Evolutionary conservation across 92 coral and sea anemone species (phyloP).

Genomic region (Muricea muricata): DNA sequence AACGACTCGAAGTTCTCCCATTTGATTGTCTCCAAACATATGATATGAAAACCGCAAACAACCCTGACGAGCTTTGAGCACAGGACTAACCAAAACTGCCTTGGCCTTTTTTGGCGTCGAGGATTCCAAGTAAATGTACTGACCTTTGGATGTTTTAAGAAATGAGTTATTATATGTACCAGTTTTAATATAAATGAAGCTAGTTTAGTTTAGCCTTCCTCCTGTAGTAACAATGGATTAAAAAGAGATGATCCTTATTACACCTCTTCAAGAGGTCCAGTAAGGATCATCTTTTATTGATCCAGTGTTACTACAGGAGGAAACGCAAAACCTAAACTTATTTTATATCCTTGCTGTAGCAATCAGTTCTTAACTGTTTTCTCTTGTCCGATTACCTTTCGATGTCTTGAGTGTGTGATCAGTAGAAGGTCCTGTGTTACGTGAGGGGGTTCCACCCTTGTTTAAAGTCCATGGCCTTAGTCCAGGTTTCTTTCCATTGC

Average conservation of each 20-base stretch:
- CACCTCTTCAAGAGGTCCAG: no score
- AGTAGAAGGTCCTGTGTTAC: conserved; percentile 24
- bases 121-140: conserved; percentile 34
- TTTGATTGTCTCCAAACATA: background rate
- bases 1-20: background rate
- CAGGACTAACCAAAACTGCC: conserved; percentile 6
- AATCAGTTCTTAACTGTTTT: background rate
- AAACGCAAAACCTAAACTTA: background rate
- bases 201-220: no score
- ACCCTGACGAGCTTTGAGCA: background rate
- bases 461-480: background rate
- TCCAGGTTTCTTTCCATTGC: background rate
- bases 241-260: no score
- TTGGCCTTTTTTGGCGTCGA: background rate
- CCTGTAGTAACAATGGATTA: no score
- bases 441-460: background rate
- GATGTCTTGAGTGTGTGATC: conserved; percentile 21
- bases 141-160: no score
- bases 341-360: background rate
- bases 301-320: background rate
- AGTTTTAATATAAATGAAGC: no score
- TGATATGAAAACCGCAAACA: conserved; percentile 28
- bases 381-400: no score
- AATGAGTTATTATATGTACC: no score
- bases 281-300: background rate